A percentile compares a stretch with the other conserved stretches of the same genome.
These are phyloP conservation scores for Ceratina japonica DNA, from an alignment of 1,140 invertebrate genomes.

Conservation along the genomic window DNA sequence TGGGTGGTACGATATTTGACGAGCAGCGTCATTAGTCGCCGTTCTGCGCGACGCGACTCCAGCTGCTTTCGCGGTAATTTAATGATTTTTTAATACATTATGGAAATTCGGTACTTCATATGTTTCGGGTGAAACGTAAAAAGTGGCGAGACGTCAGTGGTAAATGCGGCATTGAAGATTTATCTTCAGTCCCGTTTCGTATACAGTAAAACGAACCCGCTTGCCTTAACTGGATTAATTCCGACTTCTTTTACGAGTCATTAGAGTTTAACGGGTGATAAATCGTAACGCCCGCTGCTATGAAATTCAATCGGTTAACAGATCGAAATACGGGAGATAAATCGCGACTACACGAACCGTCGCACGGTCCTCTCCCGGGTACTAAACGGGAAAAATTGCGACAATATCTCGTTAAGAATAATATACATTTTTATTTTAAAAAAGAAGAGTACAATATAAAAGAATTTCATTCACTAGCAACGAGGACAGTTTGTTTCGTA, in stretches of 20 bases:
- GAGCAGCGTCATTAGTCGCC: not conserved
- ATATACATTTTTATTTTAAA: not conserved
- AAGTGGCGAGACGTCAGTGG: not conserved
- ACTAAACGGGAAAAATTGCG: not conserved
- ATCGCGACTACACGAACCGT: not conserved
- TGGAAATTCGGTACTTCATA: not conserved
- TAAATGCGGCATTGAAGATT: constrained; percentile 3
- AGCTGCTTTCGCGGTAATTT: not conserved
- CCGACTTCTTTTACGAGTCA: constrained; percentile 42
- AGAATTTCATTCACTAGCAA: not conserved
- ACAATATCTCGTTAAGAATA: not conserved
- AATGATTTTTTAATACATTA: not conserved
- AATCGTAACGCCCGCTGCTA: constrained; percentile 13
- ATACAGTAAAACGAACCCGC: not conserved
- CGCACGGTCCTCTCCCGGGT: no score
- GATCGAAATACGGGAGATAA: not conserved
- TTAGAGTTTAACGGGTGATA: constrained; percentile 36
- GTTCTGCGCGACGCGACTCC: not conserved
- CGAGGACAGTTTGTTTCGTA: not conserved
- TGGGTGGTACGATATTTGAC: not conserved
- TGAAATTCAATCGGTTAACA: constrained; percentile 11
- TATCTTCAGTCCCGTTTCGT: not conserved
- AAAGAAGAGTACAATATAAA: no score
- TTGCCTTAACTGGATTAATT: constrained; percentile 30
- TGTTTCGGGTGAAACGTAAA: not conserved